phyloP scores from a whole-genome alignment of 2,797 vertebrate species.

The Meda fulgida region DNA sequence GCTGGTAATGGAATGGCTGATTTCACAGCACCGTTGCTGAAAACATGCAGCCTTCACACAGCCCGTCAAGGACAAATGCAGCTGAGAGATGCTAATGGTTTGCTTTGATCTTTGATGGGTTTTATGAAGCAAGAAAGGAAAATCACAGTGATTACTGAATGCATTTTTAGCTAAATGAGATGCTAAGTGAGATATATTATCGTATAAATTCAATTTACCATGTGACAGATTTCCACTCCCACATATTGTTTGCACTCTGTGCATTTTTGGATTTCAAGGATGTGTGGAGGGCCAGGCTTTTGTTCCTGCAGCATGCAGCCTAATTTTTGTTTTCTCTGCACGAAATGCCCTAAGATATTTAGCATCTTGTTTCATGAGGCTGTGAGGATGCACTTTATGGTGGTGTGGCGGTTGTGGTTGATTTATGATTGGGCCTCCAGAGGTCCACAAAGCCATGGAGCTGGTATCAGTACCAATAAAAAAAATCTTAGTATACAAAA shows the following conservation, averaged over 20 bases:
- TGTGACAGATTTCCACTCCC: conserved; percentile 26
- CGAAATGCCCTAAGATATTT: conserved; percentile 20
- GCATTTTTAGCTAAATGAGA: conserved; percentile 48
- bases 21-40: conserved; percentile 20
- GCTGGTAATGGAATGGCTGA: conserved; percentile 38
- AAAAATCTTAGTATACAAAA: conserved; percentile 26
- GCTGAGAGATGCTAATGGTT: conserved; percentile 37
- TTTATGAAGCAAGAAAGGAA: conserved; percentile 53
- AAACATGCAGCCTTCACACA: conserved; percentile 31
- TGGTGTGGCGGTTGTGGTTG: conserved; percentile 12
- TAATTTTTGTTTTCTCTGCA: conserved; percentile 22
- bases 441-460: not conserved
- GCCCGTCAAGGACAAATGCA: conserved; percentile 46
- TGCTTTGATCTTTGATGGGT: conserved; percentile 50
- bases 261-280: conserved; percentile 38
- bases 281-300: not conserved
- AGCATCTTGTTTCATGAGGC: conserved; percentile 29
- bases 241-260: not conserved
- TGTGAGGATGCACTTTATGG: conserved; percentile 9
- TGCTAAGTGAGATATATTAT: conserved; percentile 50
- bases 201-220: conserved; percentile 35
- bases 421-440: conserved; percentile 46
- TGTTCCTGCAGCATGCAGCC: conserved; percentile 3
- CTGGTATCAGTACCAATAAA: not conserved
- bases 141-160: conserved; percentile 54